A percentile compares a stretch with the other conserved stretches of the same genome.
These are phyloP conservation scores for Phortica variegata DNA, from an alignment of 1,140 invertebrate species.

Conservation along the genomic window DNA sequence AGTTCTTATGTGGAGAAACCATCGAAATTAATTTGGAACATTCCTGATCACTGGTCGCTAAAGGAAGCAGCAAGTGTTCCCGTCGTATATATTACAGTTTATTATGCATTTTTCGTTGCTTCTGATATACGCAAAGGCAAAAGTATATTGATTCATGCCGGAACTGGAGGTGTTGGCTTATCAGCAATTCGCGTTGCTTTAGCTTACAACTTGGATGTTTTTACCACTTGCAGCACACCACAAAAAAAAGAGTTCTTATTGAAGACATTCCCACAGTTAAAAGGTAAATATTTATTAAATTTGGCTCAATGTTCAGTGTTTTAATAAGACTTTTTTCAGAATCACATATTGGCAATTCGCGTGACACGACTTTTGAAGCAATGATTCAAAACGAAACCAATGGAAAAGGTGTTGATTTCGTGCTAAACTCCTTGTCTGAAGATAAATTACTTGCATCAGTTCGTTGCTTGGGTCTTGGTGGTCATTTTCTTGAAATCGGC, in stretches of 20 bases:
- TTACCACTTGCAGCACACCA: conserved; percentile 72
- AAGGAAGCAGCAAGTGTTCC: conserved; percentile 88
- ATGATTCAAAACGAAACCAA: conserved; percentile 63
- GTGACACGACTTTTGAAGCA: conserved; percentile 65
- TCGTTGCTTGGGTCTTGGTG: conserved; percentile 70
- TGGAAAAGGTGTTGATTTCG: conserved; percentile 67
- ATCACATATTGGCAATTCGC: conserved; percentile 64
- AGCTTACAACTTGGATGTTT: conserved; percentile 69
- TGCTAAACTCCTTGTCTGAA: conserved; percentile 69
- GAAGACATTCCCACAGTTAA: conserved; percentile 68
- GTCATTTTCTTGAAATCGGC: conserved; percentile 76
- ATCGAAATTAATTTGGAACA: conserved; percentile 66
- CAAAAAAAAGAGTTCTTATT: conserved; percentile 79
- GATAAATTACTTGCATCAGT: conserved; percentile 72
- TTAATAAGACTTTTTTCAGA: conserved; percentile 57
- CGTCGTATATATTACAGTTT: conserved; percentile 80
- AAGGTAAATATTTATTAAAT: conserved; percentile 47
- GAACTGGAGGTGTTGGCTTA: conserved; percentile 84
- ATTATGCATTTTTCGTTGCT: conserved; percentile 73
- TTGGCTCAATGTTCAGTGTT: neutral
- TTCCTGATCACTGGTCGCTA: conserved; percentile 81
- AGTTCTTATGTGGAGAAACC: conserved; percentile 65
- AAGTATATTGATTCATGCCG: conserved; percentile 82
- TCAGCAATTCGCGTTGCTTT: conserved; percentile 80
- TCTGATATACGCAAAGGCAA: conserved; percentile 70